A percentile compares a stretch with the other conserved stretches of the same genome.
Conservation (phyloP, 2,797 vertebrate genomes). For the Chromobotia macracanthus region DNA sequence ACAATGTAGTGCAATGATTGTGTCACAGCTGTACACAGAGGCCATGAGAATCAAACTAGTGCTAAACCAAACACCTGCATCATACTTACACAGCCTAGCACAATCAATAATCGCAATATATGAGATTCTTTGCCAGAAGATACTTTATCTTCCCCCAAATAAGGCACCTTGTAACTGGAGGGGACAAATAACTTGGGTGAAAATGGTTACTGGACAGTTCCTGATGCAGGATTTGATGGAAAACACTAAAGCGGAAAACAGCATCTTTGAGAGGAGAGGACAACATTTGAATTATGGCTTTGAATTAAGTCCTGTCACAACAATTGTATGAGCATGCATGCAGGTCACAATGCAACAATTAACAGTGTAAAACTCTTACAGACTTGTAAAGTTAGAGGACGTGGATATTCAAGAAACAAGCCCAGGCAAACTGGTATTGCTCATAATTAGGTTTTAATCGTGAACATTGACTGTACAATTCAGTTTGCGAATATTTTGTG, state of each 20-base stretch:
- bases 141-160: slow-evolving; percentile 27
- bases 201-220: neutral
- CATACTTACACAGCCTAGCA: slow-evolving; percentile 19
- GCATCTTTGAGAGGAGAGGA: neutral
- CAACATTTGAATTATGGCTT: neutral
- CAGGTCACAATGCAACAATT: neutral
- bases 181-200: slow-evolving; percentile 3
- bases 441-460: slow-evolving; percentile 20
- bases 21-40: neutral
- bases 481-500: neutral
- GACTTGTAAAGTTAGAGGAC: no score
- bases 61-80: slow-evolving; percentile 39
- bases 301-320: neutral
- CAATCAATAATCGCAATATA: slow-evolving; percentile 40
- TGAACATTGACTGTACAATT: slow-evolving; percentile 11
- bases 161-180: neutral
- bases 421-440: neutral
- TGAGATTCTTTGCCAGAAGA: slow-evolving; percentile 9
- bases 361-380: neutral
- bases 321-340: neutral
- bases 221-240: neutral
- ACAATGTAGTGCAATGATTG: slow-evolving; percentile 12
- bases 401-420: neutral
- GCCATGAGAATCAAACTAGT: neutral
- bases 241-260: neutral